These are phyloP conservation scores for Andrena trimmerana DNA, from an alignment of 2,888 invertebrate species.

Conservation along the genomic window DNA sequence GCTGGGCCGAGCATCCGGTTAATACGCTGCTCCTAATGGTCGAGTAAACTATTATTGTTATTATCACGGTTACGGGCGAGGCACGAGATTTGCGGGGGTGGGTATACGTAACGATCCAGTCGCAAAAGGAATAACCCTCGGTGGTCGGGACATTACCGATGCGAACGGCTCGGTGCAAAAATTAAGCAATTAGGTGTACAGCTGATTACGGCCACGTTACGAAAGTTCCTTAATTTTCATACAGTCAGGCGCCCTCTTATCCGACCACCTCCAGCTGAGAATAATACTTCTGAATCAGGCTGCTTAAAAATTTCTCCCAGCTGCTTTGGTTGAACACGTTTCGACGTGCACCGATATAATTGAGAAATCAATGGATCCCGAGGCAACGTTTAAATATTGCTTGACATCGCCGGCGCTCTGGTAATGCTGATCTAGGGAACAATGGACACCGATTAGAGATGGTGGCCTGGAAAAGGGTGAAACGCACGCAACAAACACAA, in stretches of 20 bases:
- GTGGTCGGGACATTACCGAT: conserved; percentile 28
- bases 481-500: conserved; percentile 6
- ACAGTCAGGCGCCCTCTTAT: neutral
- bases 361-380: neutral
- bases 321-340: neutral
- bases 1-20: conserved; percentile 44
- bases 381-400: conserved; percentile 25
- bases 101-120: conserved; percentile 46
- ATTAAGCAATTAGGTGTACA: conserved; percentile 44
- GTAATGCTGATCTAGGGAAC: neutral
- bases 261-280: neutral
- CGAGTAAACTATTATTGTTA: conserved; percentile 66
- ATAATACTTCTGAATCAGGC: neutral
- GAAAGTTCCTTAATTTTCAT: conserved; percentile 35
- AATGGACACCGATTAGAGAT: conserved; percentile 5
- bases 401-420: neutral
- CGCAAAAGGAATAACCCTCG: conserved; percentile 29
- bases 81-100: conserved; percentile 54
- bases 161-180: conserved; percentile 24
- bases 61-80: conserved; percentile 56
- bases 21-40: conserved; percentile 55
- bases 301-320: neutral
- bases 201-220: conserved; percentile 25
- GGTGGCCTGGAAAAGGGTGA: neutral
- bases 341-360: neutral